A percentile compares a stretch with the other conserved stretches of the same genome.
Conservation (phyloP, 1,140 invertebrate species). For the Drosophila miranda region DNA sequence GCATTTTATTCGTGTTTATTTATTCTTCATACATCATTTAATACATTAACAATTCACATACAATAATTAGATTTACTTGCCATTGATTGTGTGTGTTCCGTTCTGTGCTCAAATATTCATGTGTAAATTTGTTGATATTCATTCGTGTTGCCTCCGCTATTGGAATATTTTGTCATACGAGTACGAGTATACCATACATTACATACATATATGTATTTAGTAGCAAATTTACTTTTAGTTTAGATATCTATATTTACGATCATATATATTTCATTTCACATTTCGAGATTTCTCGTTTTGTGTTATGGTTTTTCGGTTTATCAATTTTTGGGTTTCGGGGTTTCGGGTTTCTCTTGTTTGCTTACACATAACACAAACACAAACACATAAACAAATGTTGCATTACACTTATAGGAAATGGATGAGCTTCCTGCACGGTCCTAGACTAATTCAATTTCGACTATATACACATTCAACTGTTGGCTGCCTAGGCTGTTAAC, state of each 20-base stretch:
- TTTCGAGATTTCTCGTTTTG: conserved; percentile 8
- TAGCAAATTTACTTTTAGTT: conserved; percentile 44
- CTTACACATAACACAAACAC: conserved; percentile 25
- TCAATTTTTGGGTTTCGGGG: conserved; percentile 24
- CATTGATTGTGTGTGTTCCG: conserved; percentile 71
- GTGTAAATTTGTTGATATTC: conserved; percentile 64
- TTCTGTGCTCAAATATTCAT: conserved; percentile 48
- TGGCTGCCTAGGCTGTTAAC: conserved; percentile 67
- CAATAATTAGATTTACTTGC: conserved; percentile 76
- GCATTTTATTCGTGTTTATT: conserved; percentile 39
- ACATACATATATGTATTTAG: conserved; percentile 7
- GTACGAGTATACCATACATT: conserved; percentile 12
- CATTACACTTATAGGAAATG: conserved; percentile 48
- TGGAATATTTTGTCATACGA: conserved; percentile 29
- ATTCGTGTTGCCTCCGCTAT: conserved; percentile 4
- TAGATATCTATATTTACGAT: conserved; percentile 21
- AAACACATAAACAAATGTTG: conserved; percentile 12
- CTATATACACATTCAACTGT: conserved; percentile 75
- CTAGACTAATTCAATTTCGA: conserved; percentile 49
- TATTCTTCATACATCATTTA: conserved; percentile 71
- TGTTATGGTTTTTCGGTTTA: conserved; percentile 10
- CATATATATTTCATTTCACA: conserved; percentile 35
- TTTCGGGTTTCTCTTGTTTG: background rate
- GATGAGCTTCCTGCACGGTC: conserved; percentile 24
- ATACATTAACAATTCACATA: conserved; percentile 80